Conservation (phyloP, 2,888 invertebrate genomes). For the Danaus chrysippus region DNA sequence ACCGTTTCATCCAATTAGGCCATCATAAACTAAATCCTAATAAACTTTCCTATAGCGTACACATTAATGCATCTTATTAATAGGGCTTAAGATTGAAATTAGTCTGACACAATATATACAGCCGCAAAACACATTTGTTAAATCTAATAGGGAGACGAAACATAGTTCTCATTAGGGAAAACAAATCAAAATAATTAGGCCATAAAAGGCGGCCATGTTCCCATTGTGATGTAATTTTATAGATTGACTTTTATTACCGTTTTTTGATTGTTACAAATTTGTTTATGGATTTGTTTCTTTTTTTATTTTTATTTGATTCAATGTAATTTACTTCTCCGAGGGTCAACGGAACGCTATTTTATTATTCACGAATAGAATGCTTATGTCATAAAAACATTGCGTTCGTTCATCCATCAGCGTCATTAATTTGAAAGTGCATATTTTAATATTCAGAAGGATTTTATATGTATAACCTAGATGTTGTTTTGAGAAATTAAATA, state of each 20-base stretch:
- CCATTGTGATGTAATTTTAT: constrained; percentile 61
- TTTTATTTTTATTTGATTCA: constrained; percentile 26
- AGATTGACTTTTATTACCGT: constrained; percentile 63
- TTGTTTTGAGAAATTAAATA: too few relatives aligned
- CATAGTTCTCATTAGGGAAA: constrained; percentile 67
- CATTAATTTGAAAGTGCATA: too few relatives aligned
- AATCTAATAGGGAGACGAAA: constrained; percentile 51
- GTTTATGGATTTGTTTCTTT: constrained; percentile 48
- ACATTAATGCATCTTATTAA: constrained; percentile 19
- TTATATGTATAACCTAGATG: too few relatives aligned
- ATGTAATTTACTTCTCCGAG: constrained; percentile 22
- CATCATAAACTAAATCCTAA: constrained; percentile 46
- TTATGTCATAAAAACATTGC: too few relatives aligned
- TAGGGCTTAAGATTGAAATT: constrained; percentile 32
- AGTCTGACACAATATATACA: constrained; percentile 10
- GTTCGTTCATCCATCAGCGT: too few relatives aligned
- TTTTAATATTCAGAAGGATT: too few relatives aligned
- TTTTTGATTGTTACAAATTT: constrained; percentile 72
- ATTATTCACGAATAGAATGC: background rate
- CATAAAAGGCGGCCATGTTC: constrained; percentile 63
- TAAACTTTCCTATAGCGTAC: constrained; percentile 18
- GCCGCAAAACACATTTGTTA: constrained; percentile 27
- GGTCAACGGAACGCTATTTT: background rate
- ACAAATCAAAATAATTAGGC: constrained; percentile 76
- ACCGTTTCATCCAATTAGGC: constrained; percentile 62